These are phyloP conservation scores for Rhinoraja longicauda DNA, from an alignment of 2,797 vertebrate genomes.

Conservation along the genomic window DNA sequence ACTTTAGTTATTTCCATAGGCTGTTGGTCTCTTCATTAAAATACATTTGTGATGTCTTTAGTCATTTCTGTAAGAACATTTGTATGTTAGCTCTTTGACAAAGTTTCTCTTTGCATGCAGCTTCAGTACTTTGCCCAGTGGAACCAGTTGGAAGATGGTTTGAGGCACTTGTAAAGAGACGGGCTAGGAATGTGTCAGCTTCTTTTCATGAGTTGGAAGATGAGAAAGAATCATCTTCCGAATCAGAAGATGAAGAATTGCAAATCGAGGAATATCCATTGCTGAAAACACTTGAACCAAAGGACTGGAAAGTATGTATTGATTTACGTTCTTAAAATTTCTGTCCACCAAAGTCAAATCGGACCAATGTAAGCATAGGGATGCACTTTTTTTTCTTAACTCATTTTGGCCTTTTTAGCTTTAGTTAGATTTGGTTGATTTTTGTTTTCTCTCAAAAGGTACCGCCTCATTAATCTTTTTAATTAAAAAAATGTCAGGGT, in stretches of 20 bases:
- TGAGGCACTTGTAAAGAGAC: constrained; percentile 88
- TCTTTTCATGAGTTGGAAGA: constrained; percentile 97
- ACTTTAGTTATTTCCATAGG: not conserved
- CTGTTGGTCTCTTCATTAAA: not conserved
- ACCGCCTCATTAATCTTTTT: not conserved
- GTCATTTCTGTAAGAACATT: not conserved
- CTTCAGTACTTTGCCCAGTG: constrained; percentile 80
- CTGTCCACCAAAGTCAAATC: not conserved
- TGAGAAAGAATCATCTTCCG: constrained; percentile 85
- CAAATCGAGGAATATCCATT: constrained; percentile 86
- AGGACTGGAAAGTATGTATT: constrained; percentile 91
- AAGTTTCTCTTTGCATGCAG: constrained; percentile 56
- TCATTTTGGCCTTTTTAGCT: not conserved
- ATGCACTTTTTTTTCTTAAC: not conserved
- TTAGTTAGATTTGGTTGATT: too few species aligned
- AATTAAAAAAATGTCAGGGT: not conserved
- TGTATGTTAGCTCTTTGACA: not conserved
- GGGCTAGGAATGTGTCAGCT: constrained; percentile 80
- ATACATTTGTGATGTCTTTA: not conserved
- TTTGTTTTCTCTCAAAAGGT: not conserved
- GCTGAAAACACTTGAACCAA: constrained; percentile 93
- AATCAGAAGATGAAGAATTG: constrained; percentile 88
- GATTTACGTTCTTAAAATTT: not conserved
- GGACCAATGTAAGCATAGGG: not conserved
- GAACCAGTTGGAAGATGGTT: constrained; percentile 97